Evolutionary conservation across 2,888 invertebrate species (phyloP), one percentile per base, ranked within the genome.

Genomic region (Bibio marci): DNA sequence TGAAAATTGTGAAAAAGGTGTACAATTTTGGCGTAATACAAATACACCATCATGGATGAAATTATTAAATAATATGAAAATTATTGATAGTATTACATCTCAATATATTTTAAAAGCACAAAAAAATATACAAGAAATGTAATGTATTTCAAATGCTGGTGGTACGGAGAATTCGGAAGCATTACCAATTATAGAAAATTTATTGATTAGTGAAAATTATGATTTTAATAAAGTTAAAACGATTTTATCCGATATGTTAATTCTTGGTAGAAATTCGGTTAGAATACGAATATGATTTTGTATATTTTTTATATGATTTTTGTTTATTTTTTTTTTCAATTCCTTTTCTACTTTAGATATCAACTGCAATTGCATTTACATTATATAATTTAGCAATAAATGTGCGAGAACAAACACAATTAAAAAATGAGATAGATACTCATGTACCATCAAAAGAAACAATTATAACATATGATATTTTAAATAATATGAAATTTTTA

Each of bases 331-430:
- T 41, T 13, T 13, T 19, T 34, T 11, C 25, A 36, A 43, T 31
- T n/a, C 17, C 17, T 36, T 30, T 15, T 44, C 19, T 41, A 54
- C 59, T 12, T 49, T 73, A 72, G n/a, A 68, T 72, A 6, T 62
- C 71, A 1, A 73, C 73, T 43, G 67, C 72, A 2, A 65, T 70
- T 49, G 66, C 71, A 1, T 78, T 77, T 49, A 50, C 76, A 22
- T 47, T 81, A 40, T 82, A 79, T 51, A 69, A 73, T 49, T 56
- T 83, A 47, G 73, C 80, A 0, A 71, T 66, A 46, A 69, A 74
- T 52, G 74, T 73, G 32, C 64, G 69, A 41, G 64, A 65, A 7
- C 82, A 82, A 53, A 67, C 67, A 39, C 60, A 59, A 41, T 58
- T 80, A 1, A 66, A 65, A 45, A 62, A 71, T n/a, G 81, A 82